Evolutionary conservation across 1,140 invertebrate genomes (phyloP), one percentile per base, ranked within the genome.

Genomic region (Gonatopus flavifemur): DNA sequence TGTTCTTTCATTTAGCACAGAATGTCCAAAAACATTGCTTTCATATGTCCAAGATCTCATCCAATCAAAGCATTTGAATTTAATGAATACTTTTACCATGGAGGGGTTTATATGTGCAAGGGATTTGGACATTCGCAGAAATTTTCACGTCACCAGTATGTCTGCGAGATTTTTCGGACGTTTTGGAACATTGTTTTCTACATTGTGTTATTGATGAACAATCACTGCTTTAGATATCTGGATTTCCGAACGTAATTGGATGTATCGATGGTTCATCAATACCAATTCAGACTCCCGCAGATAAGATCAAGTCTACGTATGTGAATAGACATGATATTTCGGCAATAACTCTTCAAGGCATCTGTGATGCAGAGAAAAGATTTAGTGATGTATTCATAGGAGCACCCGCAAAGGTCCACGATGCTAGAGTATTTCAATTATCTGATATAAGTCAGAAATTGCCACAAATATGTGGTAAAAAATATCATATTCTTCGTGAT

Each of bases 401-500:
- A 33, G 44, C 48, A 22, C 57, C 66, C 22, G 60, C 66, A 8
- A 62, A 56, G 43, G 54, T 66, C 18, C 65, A 69, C 18, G 68
- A 72, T 57, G 50, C 57, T 1, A 35, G 58, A 32, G 58, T 70
- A 3, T 64, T 61, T 20, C 45, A 31, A 24, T 21, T 61, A 33
- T 64, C 62, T 9, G 55, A 57, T 33, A 24, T 62, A 12, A 22
- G 38, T 15, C 19, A 43, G 4, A 46, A 47, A 40, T 15, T 58
- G 10, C 5, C 21, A 9, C 18, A 28, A 36, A 52, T 49, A 28
- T 32, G 35, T 35, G 43, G 55, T n/a, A 30, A 19, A 13, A 16
- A 32, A 19, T 52, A 42, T 30, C 64, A 70, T 35, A 36, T 76
- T 16, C 16, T 77, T 12, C 72, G 62, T 19, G 71, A 75, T 67